Evolutionary conservation across 2,888 invertebrate genomes (phyloP), one percentile per base, ranked within the genome.

Genomic region (Parthenolecanium corni): DNA sequence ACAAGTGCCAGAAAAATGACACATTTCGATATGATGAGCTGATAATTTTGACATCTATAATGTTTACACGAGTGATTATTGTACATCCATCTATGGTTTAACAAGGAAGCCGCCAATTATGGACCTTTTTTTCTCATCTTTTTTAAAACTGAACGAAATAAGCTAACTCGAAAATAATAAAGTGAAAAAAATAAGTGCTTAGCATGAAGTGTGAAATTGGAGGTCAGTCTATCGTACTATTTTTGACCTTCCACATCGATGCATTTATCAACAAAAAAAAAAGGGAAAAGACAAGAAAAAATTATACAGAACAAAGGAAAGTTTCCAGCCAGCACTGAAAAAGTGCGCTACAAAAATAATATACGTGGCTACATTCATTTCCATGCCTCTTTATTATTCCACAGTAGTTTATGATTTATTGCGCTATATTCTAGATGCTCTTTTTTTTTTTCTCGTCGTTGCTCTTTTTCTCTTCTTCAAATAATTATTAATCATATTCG

Each of bases 141-240:
- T n/a, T n/a, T n/a, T 9, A 31, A 31, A 31, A 31, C 31, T 31
- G 31, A 31, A 31, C 5, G 9, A 31, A n/a, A n/a, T n/a, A n/a
- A n/a, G n/a, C n/a, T n/a, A n/a, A 31, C 31, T 31, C 9, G 31
- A 31, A 31, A 9, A 6, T 6, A 31, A 31, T 31, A 9, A 31
- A 9, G 31, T 31, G 9, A 31, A 31, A 31, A 31, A 31, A 31
- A 31, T 9, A 21, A 51, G 36, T 36, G 49, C 38, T 49, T 47
- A 58, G 58, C 58, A 49, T 58, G 58, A 58, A 58, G 58, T 58
- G 49, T 58, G 49, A 58, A 58, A 58, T 58, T 49, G 31, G 36
- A 58, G 58, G 58, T 58, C 58, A 58, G 46, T 46, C 46, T 31
- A 31, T 58, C 58, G 49, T 58, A 44, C 44, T 6, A 31, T 44